phyloP scores from a whole-genome alignment of 2,797 vertebrate species.

The Propithecus deckenii region DNA sequence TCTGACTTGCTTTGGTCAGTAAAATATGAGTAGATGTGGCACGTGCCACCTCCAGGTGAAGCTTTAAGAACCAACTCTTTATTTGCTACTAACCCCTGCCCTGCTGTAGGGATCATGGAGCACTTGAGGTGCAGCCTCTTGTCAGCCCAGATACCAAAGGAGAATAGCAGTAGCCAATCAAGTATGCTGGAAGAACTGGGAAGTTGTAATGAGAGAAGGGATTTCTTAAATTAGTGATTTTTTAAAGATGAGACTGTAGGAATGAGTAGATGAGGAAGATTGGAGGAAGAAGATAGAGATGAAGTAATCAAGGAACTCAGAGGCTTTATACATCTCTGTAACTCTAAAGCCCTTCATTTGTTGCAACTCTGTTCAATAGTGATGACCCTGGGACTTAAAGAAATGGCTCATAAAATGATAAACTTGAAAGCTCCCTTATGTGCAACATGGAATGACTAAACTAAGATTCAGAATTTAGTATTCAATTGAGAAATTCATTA shows the following conservation, averaged over 20 bases:
- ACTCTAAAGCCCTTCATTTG: neutral
- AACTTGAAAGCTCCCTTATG: neutral
- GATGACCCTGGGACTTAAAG: neutral
- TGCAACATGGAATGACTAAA: neutral
- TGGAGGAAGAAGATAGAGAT: neutral
- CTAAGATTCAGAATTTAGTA: slow-evolving; percentile 14
- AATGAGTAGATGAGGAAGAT: neutral
- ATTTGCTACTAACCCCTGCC: neutral
- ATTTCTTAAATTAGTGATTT: neutral
- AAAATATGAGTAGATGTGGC: neutral
- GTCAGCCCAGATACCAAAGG: neutral
- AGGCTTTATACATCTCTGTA: neutral
- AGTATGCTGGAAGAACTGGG: neutral
- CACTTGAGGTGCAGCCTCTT: neutral
- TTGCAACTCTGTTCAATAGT: neutral
- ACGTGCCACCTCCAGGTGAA: neutral
- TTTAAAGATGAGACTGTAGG: neutral
- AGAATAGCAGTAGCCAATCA: neutral
- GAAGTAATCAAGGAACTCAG: neutral
- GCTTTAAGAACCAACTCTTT: neutral
- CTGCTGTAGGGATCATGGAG: neutral
- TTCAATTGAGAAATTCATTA: neutral
- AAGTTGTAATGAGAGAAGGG: slow-evolving; percentile 1
- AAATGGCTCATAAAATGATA: neutral
- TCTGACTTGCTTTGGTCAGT: neutral